Base-by-base conservation (phyloP, 2,797 vertebrate genomes). In the Enteromius mattozi region DNA sequence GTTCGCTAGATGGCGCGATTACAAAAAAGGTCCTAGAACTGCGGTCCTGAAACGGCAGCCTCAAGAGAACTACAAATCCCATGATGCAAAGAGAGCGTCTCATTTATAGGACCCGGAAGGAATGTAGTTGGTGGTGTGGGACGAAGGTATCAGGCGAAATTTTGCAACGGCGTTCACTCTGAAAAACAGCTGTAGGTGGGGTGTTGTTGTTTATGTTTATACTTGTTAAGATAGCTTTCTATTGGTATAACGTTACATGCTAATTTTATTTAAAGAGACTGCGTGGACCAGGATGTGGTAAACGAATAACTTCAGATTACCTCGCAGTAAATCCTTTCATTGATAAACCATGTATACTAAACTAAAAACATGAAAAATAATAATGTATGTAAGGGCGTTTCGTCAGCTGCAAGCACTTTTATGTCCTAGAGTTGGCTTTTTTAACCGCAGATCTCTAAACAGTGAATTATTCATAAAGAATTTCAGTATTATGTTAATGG, bases 11-110 rank as follows among this genome's bases (percentile, higher is more conserved):
- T 40, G 37, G 37, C 37, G 37, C 37, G 7, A 40, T 40, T 40
- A 9, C 35, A 40, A 40, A 40, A 40, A 40, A 40, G 4, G 37
- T 37, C 37, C 37, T 37, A 40, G 3, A 40, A 40, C 37, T 40
- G 37, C 7, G 6, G 37, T 40, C 37, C 6, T 40, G 37, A 40
- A 40, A 9, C 37, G 2, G 37, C 2, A 40, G 37, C 37, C 7
- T 40, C 47, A 30, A 30, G 2, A 37, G 45, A 71, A 88, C 86
- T 83, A 33, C 81, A 75, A 3, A 77, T 81, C 88, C 86, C 88
- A 87, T 3, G 61, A 85, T 75, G 83, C 83, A 87, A n/a, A 42
- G 2, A 16, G 2, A 10, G 6, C n/a, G 1, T 24, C 30, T 61
- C 40, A 35, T 45, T 42, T 27, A 86, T n/a, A 27, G 12, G 47